Base-by-base conservation (phyloP, 2,113 vertebrate species). In the Notarius lentiginosus region DNA sequence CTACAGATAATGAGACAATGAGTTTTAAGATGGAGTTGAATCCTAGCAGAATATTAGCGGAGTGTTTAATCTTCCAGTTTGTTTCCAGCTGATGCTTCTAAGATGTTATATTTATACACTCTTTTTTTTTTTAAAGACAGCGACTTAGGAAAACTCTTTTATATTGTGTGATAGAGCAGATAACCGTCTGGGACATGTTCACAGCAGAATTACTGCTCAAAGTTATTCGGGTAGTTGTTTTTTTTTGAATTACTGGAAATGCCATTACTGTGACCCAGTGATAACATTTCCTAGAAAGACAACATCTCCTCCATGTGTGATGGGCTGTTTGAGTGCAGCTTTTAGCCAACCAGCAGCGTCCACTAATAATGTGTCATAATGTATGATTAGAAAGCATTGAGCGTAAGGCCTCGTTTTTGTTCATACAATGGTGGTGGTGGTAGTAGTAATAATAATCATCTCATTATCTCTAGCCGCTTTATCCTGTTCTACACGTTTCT, bases 201-300 rank as follows among this genome's bases (percentile, higher is more conserved):
- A 30, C 22, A 20, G 3, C 17, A 34, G 27, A 60, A 79, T 10
- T 58, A 20, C 17, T 79, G 0, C 24, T 27, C 4, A 53, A 65
- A 15, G 14, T 34, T 15, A n/a, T 85, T 24, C 12, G 41, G 12
- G 24, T 72, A 20, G 47, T 77, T 20, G 10, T 20, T 22, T 22
- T n/a, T 79, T 47, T 63, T 14, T 55, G 27, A 61, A 49, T 70
- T 70, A 61, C 55, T 61, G 56, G 83, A 76, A 75, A 49, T 84
- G 68, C 68, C 7, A 24, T 41, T 27, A 14, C 24, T 55, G 53
- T 24, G 17, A 5, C 63, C 24, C 22, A 20, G n/a, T 53, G 47
- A 7, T 53, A 10, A 51, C 1, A 27, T 68, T 53, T 53, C 47
- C 15, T 53, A 70, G 63, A 24, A 72, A 72, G 20, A 18, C 41